Evolutionary conservation across 2,888 invertebrate genomes (phyloP), one percentile per base, ranked within the genome.

Genomic region (Dicyrtoma fusca): DNA sequence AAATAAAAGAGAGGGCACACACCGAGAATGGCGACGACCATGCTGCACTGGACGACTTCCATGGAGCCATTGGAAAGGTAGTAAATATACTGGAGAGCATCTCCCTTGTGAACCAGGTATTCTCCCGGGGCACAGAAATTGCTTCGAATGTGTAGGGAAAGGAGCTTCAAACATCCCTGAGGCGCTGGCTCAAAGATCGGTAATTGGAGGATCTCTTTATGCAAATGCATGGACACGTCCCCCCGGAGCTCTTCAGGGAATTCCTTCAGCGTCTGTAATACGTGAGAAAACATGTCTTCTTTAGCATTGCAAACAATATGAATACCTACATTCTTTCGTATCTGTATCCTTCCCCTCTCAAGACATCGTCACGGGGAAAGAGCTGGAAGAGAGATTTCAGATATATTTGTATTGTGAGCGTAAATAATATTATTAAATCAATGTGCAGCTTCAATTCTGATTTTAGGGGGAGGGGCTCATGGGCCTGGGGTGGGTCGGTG

Each of bases 1-100:
- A 72, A 14, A 45, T 74, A 63, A 23, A 64, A 65, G 84, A n/a
- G 4, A 26, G 19, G 3, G 21, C 11, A 55, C 89, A 88, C 85
- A 96, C 97, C 97, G 79, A 97, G 87, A 82, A 97, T 97, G 73
- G 97, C 97, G 21, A 97, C 96, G 68, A 97, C 97, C 94, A 96
- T 96, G 77, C 91, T 92, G 82, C 95, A 92, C 84, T 96, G 95
- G 82, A 97, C 92, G 57, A 97, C 95, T 85, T 97, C 97, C 95
- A 97, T 95, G 34, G 95, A 95, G 6, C 97, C 97, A 83, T 96
- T 96, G 86, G 95, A 96, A 78, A 97, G 90, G 84, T 96, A 95
- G 85, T 95, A 96, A 81, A 97, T 93, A 83, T 94, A 94, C 75
- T 92, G 91, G 34, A 97, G 88, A 6, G 95, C 95, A 82, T 97